Percentiles rank a stretch among this genome's conserved stretches.
These are phyloP conservation scores for Trimorus sp. DNA, from an alignment of 2,888 invertebrate species.

Conservation along the genomic window DNA sequence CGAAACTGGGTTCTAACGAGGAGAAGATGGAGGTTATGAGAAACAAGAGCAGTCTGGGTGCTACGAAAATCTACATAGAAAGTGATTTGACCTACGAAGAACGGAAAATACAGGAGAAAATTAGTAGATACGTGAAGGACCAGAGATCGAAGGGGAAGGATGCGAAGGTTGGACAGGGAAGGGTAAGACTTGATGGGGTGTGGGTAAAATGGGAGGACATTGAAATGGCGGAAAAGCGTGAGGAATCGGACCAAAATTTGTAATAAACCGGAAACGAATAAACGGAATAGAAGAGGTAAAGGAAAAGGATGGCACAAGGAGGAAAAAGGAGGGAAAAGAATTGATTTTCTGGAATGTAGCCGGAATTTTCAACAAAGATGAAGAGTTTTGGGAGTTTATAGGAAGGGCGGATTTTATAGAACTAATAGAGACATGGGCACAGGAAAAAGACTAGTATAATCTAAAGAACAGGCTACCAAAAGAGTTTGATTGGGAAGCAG, in stretches of 20 bases:
- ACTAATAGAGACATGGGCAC: constrained; percentile 20
- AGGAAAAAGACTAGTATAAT: constrained; percentile 53
- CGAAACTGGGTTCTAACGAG: background rate
- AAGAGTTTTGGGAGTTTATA: constrained; percentile 43
- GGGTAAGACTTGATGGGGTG: constrained; percentile 30
- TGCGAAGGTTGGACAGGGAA: constrained; percentile 26
- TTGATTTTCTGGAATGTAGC: constrained; percentile 63
- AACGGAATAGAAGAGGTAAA: background rate
- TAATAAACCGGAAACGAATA: background rate
- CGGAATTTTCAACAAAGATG: constrained; percentile 61
- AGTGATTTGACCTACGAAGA: constrained; percentile 29
- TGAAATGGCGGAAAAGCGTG: background rate
- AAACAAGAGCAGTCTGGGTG: constrained; percentile 20
- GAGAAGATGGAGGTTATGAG: constrained; percentile 31
- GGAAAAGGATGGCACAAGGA: background rate
- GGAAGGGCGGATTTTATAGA: constrained; percentile 1
- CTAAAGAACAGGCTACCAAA: constrained; percentile 29
- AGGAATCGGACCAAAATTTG: background rate
- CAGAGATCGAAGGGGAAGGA: constrained; percentile 7
- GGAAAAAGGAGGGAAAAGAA: background rate
- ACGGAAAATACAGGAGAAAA: constrained; percentile 20
- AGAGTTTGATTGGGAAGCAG: constrained; percentile 42
- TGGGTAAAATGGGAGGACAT: constrained; percentile 38
- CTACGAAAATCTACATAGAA: constrained; percentile 23
- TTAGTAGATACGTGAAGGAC: constrained; percentile 38